Evolutionary conservation across 1,140 invertebrate species (phyloP), one percentile per base, ranked within the genome.

Genomic region (Varroa destructor): DNA sequence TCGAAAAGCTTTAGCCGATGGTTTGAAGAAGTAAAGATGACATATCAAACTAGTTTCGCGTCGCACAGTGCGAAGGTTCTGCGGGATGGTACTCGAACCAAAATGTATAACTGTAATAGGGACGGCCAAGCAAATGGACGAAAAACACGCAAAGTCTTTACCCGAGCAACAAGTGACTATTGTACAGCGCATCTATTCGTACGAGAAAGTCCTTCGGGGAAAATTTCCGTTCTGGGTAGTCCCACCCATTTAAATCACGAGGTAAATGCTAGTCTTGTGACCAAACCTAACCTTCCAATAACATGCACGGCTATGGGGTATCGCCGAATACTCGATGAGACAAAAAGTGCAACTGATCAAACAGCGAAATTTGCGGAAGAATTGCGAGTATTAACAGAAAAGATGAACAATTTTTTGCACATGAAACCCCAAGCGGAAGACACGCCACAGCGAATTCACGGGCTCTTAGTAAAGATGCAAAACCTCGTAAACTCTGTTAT

Each of bases 281-380:
- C 61, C 12, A 40, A 67, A 37, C 61, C 61, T 40, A 67, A 67
- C 37, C 61, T 67, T n/a, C 61, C 61, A 37, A 67, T 58, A 12
- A 12, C 25, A 36, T 42, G 57, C 57, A 58, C 57, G 6, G 57
- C 57, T 12, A 3, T 36, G 6, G 57, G 57, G 6, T 58, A 58
- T 42, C 57, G 57, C 57, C 3, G 40, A 58, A 58, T 58, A 36
- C 25, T 58, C 57, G 57, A 36, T 58, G 25, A 36, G 57, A 58
- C 12, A 42, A 58, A 58, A 42, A 3, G 8, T 3, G 0, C 0
- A 51, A 51, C 3, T 8, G 46, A 51, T 51, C 46, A 51, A 3
- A 51, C 8, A 8, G 46, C 46, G 8, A 51, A 51, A 51, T 51
- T 51, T 51, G 46, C 46, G 4, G 46, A 51, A 51, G 4, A 51